Evolutionary conservation across 2,797 vertebrate species (phyloP), one percentile per base, ranked within the genome.

Genomic region (Nannoperca australis): DNA sequence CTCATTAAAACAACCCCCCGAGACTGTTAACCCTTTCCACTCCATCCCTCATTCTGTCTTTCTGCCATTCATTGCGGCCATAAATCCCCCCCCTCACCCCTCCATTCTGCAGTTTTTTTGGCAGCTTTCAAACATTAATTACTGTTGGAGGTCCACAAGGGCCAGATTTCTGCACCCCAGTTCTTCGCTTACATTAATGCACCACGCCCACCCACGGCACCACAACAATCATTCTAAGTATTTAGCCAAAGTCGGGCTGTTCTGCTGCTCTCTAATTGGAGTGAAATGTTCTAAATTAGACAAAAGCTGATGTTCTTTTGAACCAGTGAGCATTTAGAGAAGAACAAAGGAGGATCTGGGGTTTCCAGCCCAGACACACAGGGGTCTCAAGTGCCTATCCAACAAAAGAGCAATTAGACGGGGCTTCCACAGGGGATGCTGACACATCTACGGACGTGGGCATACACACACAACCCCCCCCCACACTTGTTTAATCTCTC

Each of bases 381-480:
- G 73, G 82, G 87, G 76, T 85, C 79, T 86, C 78, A 58, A 79
- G 65, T 82, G 89, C 59, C 77, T 65, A 18, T 82, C 56, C 30
- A 82, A 92, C 83, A 91, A 93, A 92, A 89, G 85, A 79, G 73
- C 81, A 92, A 93, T 93, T 94, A 93, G 81, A 88, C 38, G 18
- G 51, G 64, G 68, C 50, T 85, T 87, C 83, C 78, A 65, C 69
- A 69, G 51, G 81, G 62, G 70, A 82, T 53, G 18, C 71, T 71
- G 70, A 71, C 73, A 54, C 53, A 55, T 82, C 58, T 64, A 49
- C 64, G 20, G 47, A 63, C 58, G 50, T 78, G 50, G 73, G 34
- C 40, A 54, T 13, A 24, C 34, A 50, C 54, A 74, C 55, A 64
- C 51, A 58, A 4, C 36, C 8, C 36, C 8, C 8, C 36, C 36